Evolutionary conservation across 92 coral and sea anemone species (phyloP).

Genomic region (Muricea muricata): DNA sequence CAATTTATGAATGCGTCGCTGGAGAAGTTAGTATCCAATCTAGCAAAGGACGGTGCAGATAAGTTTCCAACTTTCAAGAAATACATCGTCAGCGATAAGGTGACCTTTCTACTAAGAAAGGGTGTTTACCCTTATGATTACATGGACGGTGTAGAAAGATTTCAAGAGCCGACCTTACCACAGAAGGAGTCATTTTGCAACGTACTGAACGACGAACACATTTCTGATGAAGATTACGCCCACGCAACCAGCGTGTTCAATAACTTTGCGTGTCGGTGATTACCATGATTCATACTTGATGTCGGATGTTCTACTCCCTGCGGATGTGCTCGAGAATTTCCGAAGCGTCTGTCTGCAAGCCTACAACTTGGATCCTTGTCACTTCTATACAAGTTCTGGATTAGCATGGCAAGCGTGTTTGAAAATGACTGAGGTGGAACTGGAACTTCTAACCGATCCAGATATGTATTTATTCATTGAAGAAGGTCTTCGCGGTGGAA

Average conservation of each 20-base stretch:
- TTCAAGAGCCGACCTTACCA: slow-evolving; percentile 24
- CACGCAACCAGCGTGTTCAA: slow-evolving; percentile 18
- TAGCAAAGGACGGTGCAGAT: slow-evolving; percentile 35
- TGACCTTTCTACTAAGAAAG: slow-evolving; percentile 8
- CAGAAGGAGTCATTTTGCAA: slow-evolving; percentile 24
- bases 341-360: slow-evolving; percentile 31
- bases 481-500: neutral
- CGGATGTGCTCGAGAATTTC: slow-evolving; percentile 52
- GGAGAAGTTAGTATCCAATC: slow-evolving; percentile 42
- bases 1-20: slow-evolving; percentile 48
- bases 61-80: slow-evolving; percentile 1
- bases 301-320: slow-evolving; percentile 21
- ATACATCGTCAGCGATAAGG: neutral
- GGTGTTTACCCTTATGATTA: slow-evolving; percentile 17
- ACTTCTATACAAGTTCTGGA: neutral
- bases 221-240: slow-evolving; percentile 34
- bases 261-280: neutral
- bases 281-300: slow-evolving; percentile 14
- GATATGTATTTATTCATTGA: slow-evolving; percentile 13
- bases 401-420: neutral
- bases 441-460: slow-evolving; percentile 1
- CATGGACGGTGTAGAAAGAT: slow-evolving; percentile 11
- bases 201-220: neutral
- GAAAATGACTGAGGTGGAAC: slow-evolving; percentile 4
- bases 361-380: slow-evolving; percentile 12